Evolutionary conservation across 2,888 invertebrate genomes (phyloP), one percentile per base, ranked within the genome.

Genomic region (Drosophila nigricruria): DNA sequence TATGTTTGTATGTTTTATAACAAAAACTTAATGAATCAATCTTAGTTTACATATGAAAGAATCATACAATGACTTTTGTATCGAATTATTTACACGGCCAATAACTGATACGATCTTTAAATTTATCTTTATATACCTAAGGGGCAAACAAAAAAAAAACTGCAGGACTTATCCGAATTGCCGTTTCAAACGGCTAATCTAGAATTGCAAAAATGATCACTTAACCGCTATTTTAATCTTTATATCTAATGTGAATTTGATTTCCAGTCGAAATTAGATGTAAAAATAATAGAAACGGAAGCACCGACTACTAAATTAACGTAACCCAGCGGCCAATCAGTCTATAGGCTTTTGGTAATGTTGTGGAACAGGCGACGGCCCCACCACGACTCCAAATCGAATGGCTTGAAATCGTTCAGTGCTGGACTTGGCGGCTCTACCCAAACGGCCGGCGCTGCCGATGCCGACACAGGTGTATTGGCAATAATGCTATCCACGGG

Each of bases 301-400:
- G 79, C 75, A 79, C 67, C 62, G 71, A 52, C 71, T 52, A 53
- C 59, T 64, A 50, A 32, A 53, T 40, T 52, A 56, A 49, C 38
- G 57, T 30, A 38, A 50, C 58, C 66, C 62, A 50, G 38, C 38
- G 59, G 27, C 43, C 38, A 43, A 42, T 68, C 67, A 72, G 81
- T 94, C 79, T 94, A 95, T 81, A 95, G 94, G 71, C 96, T 97
- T 92, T 96, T 96, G 66, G 97, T 97, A 92, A 97, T 96, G 92
- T 96, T 97, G 89, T 97, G 96, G 93, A 96, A 97, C 73, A 97
- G 94, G 77, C 97, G 94, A 91, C 96, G 96, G 73, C 97, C 97
- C 97, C 97, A 97, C 96, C 97, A 97, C 40, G 96, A 96, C 92
- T 97, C 97, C 90, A 98, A 94, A 93, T 98, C 97, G 91, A 97